Evolutionary conservation across 1,140 invertebrate genomes (phyloP), one percentile per base, ranked within the genome.

Genomic region (Pseudomyrmex sp.): DNA sequence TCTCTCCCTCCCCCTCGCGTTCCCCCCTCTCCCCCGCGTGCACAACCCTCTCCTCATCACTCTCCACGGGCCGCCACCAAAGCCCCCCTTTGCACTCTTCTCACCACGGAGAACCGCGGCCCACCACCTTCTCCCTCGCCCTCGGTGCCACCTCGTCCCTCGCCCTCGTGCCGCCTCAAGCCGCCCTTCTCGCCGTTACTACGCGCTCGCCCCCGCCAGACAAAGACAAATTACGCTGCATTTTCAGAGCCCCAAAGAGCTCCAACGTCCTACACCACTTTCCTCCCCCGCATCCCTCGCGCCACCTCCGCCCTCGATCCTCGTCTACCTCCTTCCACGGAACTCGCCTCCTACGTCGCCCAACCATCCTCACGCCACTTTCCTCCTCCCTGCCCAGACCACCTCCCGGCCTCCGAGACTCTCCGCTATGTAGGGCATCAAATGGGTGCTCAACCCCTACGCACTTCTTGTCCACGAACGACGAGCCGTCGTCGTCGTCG

Each of bases 181-280:
- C 86, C 83, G 82, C 90, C 89, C 90, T 90, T 89, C 89, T 90
- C 89, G 79, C 91, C 89, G 88, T 92, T 90, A 91, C 90, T 89
- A 89, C 88, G 90, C 83, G 89, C 85, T 90, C 92, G 89, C 90
- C 91, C 92, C 90, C 92, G 91, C 91, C 92, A 93, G 93, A 94
- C 93, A 94, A 94, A 94, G 93, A 94, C 93, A 94, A 94, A 94
- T 94, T 93, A 94, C 93, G 93, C 92, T 94, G 93, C 93, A 93
- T 94, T 94, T 93, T 94, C 93, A 92, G 92, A 93, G 91, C 91
- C 92, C 93, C 92, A 92, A 93, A 93, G 91, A 92, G 88, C 91
- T 88, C 86, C 82, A 85, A 85, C 88, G 85, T 70, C 84, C 87
- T 82, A 85, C 65, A 63, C 85, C 88, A 75, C 90, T 87, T 79